Conservation (phyloP, 1,140 invertebrate species). For the Heliconius hewitsoni region DNA sequence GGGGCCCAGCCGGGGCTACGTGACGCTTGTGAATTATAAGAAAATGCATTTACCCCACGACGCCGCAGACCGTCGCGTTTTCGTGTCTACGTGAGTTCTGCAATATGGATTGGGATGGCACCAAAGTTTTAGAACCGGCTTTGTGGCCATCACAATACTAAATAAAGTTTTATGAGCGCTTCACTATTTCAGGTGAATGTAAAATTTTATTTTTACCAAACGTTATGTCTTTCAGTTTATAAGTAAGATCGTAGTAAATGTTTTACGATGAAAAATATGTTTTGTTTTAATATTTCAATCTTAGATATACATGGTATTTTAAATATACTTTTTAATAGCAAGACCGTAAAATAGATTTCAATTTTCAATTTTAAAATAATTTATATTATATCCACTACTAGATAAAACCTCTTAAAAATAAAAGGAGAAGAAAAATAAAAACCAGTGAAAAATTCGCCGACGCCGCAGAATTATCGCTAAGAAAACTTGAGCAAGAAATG, state of each 20-base stretch:
- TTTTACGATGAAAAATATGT: neutral
- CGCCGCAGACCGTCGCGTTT: constrained; percentile 63
- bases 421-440: constrained; percentile 24
- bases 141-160: constrained; percentile 36
- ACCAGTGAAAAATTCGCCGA: constrained; percentile 37
- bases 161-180: constrained; percentile 32
- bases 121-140: constrained; percentile 49
- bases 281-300: neutral
- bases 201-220: constrained; percentile 24
- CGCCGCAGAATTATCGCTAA: constrained; percentile 55
- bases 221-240: constrained; percentile 3
- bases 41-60: constrained; percentile 74
- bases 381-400: neutral
- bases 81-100: constrained; percentile 65
- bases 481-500: constrained; percentile 71
- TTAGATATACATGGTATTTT: neutral
- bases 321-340: neutral
- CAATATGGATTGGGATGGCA: constrained; percentile 60
- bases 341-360: neutral
- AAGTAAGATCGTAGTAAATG: neutral
- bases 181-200: constrained; percentile 29
- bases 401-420: neutral
- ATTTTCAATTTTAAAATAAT: neutral
- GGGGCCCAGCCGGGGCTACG: constrained; percentile 57
- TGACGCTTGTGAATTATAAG: constrained; percentile 78